A percentile compares a stretch with the other conserved stretches of the same genome.
phyloP scores from a whole-genome alignment of 2,113 vertebrate genomes.

The Camelus dromedarius region DNA sequence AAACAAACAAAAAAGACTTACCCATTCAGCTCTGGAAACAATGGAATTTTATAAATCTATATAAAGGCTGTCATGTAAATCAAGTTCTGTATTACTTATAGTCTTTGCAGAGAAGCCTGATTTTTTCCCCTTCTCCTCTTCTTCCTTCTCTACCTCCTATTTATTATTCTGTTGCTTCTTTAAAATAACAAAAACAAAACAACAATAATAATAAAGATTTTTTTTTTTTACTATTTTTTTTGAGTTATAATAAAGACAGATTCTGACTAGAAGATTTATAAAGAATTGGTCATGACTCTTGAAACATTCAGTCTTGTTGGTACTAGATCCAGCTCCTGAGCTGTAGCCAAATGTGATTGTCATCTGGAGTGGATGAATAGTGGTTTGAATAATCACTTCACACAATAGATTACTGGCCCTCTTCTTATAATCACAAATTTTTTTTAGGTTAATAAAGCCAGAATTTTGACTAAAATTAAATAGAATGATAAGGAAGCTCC shows the following conservation, averaged over 20 bases:
- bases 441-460: slow-evolving; percentile 27
- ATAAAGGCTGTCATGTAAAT: slow-evolving; percentile 40
- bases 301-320: neutral
- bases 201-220: neutral
- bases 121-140: neutral
- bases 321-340: slow-evolving; percentile 3
- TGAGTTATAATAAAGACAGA: neutral
- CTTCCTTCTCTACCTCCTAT: neutral
- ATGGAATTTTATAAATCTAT: neutral
- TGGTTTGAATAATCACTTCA: neutral
- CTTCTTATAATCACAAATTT: neutral
- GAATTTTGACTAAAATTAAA: slow-evolving; percentile 29
- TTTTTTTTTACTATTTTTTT: too few species aligned
- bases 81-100: neutral
- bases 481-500: neutral
- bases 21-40: slow-evolving; percentile 1
- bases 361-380: neutral
- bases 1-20: neutral
- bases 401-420: neutral
- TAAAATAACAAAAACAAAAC: slow-evolving; percentile 1
- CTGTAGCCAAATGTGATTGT: neutral
- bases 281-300: neutral
- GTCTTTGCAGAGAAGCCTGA: neutral
- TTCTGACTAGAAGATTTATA: slow-evolving; percentile 18
- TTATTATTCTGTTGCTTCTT: slow-evolving; percentile 32